Base-by-base conservation (phyloP, 2,797 vertebrate species). In the Schizopygopsis malacanthus region DNA sequence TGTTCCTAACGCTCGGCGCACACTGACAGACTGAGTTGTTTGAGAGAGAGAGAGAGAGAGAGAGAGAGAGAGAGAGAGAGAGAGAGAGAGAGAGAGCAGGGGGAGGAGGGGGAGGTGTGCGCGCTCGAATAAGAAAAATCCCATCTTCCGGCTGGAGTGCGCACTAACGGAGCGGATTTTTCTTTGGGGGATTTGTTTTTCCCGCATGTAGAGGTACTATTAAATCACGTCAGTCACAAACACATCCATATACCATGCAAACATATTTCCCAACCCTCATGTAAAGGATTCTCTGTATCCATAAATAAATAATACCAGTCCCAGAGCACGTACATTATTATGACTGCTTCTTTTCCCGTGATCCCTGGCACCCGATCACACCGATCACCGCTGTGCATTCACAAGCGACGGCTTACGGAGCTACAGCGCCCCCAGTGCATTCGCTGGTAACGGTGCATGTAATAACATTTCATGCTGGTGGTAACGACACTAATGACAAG, bases 1-100 rank as follows among this genome's bases (percentile, higher is more conserved):
- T 88, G 92, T 88, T 79, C 88, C 89, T 91, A 91, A 92, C 87
- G 93, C 93, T 93, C 91, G 88, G 91, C 89, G 92, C 93, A 61
- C 94, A 93, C 87, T 94, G 94, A 95, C 94, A 93, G 93, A 95
- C 89, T 90, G 92, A 93, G 92, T 93, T 87, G 93, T 93, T 90
- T 91, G 92, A 92, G 91, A 90, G 71, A 79, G 83, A 75, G 87
- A 86, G 59, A 92, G 91, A 90, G 77, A 79, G 83, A 75, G 87
- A 86, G n/a, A 2, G 54, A 20, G 83, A 22, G 56, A 15, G 92
- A 92, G 91, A 90, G 77, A 79, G 83, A 75, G 87, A 86, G n/a
- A 2, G 54, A 20, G 83, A 22, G 56, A 15, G 72, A 20, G 33
- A 50, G 47, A 16, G 83, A 80, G 59, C 43, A 56, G 33, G 41